phyloP scores from a whole-genome alignment of 2,888 invertebrate species.

The Pollenia griseotomentosa region DNA sequence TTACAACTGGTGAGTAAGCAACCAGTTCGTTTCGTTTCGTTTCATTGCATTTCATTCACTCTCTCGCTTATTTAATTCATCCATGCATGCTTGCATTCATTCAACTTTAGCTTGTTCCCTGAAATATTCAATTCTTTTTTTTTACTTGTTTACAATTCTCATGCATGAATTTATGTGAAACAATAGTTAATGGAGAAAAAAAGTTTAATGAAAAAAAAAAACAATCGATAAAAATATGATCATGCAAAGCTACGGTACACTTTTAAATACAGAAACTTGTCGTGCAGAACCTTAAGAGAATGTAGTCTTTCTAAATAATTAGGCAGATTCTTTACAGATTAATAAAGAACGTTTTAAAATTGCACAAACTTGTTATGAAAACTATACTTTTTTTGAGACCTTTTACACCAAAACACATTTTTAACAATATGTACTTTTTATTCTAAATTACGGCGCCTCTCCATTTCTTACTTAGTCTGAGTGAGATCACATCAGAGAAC shows the following conservation, averaged over 20 bases:
- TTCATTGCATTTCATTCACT: constrained; percentile 40
- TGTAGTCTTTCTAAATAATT: background rate
- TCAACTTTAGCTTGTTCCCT: constrained; percentile 55
- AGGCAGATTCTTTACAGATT: too few species aligned
- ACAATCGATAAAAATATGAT: constrained; percentile 58
- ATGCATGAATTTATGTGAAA: constrained; percentile 34
- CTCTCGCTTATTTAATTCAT: constrained; percentile 34
- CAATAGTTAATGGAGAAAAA: constrained; percentile 40
- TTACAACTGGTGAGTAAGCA: constrained; percentile 70
- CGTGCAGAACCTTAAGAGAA: constrained; percentile 6
- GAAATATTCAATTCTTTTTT: constrained; percentile 17
- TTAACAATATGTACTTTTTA: too few species aligned
- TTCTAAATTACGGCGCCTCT: too few species aligned
- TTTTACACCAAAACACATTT: too few species aligned
- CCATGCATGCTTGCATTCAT: constrained; percentile 56
- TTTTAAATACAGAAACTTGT: constrained; percentile 2
- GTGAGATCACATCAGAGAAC: too few species aligned
- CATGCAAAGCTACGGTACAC: constrained; percentile 33
- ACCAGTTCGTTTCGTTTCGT: constrained; percentile 41
- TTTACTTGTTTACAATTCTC: constrained; percentile 12
- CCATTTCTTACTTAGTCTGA: too few species aligned
- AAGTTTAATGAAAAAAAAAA: background rate
- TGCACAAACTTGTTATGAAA: too few species aligned
- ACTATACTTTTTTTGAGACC: too few species aligned
- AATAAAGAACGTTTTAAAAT: too few species aligned